Evolutionary conservation across 2,113 vertebrate genomes (phyloP).

Genomic region (Oncorhynchus keta): DNA sequence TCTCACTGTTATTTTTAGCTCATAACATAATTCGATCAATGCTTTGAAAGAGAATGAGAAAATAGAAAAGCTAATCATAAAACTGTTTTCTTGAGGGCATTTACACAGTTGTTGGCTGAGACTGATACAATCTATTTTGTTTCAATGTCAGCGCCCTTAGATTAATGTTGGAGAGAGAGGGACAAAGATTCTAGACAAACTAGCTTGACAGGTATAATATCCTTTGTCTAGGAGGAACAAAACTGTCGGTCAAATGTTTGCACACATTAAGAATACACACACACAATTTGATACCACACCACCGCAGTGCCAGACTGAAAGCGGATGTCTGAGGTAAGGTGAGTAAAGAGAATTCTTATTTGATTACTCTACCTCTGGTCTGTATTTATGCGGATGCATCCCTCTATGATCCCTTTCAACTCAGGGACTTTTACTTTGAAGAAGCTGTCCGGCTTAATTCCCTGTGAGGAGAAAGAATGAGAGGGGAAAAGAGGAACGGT

Average conservation of each 20-base stretch:
- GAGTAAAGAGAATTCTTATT: background rate
- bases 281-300: no score
- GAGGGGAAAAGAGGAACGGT: constrained; percentile 2
- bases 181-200: constrained; percentile 9
- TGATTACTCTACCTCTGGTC: constrained; percentile 75
- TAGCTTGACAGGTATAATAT: constrained; percentile 6
- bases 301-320: no score
- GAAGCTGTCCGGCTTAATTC: constrained; percentile 90
- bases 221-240: background rate
- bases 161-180: background rate
- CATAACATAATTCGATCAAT: background rate
- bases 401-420: constrained; percentile 90
- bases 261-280: background rate
- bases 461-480: constrained; percentile 65
- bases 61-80: background rate
- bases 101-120: background rate
- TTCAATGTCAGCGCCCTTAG: constrained; percentile 2
- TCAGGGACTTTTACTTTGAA: constrained; percentile 86
- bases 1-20: constrained; percentile 9
- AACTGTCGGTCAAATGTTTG: background rate
- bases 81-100: background rate
- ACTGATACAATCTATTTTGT: background rate
- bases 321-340: no score
- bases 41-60: background rate
- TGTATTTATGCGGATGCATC: constrained; percentile 88